Evolutionary conservation across 35 echinoderm and acorn worm genomes (phyloP), one percentile per base, ranked within the genome.

Genomic region (Apostichopus californicus): DNA sequence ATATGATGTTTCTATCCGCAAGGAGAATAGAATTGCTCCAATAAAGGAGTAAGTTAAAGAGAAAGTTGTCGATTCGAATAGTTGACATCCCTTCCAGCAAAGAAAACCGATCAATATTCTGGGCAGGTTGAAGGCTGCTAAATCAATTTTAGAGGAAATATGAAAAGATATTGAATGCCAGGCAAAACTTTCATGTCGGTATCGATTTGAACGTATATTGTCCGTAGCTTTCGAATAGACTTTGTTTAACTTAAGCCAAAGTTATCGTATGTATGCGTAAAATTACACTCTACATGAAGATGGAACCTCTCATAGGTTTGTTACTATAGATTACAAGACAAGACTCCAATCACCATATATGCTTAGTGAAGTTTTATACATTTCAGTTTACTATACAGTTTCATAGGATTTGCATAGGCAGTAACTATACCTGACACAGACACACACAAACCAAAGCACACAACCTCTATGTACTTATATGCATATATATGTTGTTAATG

Each of bases 111-210:
- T 73, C 71, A 18, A 73, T 73, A 73, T 73, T 73, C 71, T 73
- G 71, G 71, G 71, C 71, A 73, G 71, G 71, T n/a, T 73, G 71
- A 73, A 73, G 71, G 15, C 71, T n/a, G 71, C 20, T n/a, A n/a
- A 73, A 73, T 73, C 71, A 73, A 73, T 73, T n/a, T 73, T 73
- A 17, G n/a, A 68, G 2, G 71, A 73, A 73, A 73, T 73, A 73
- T 73, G 71, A 73, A 73, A 73, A 68, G 20, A 5, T 22, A 73
- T 22, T 6, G 15, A 18, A 73, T 18, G 71, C 20, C 71, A 17
- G 71, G 71, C 15, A 22, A 73, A 73, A 18, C 71, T 73, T 73
- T n/a, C 15, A 18, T 14, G 71, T 73, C 71, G 17, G 20, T 73
- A 73, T 73, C 71, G 71, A 73, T 73, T 73, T 73, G 14, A 12